Percentiles rank a stretch among this genome's conserved stretches.
Conservation (phyloP, 2,888 invertebrate genomes). For the Morpho achilles region DNA sequence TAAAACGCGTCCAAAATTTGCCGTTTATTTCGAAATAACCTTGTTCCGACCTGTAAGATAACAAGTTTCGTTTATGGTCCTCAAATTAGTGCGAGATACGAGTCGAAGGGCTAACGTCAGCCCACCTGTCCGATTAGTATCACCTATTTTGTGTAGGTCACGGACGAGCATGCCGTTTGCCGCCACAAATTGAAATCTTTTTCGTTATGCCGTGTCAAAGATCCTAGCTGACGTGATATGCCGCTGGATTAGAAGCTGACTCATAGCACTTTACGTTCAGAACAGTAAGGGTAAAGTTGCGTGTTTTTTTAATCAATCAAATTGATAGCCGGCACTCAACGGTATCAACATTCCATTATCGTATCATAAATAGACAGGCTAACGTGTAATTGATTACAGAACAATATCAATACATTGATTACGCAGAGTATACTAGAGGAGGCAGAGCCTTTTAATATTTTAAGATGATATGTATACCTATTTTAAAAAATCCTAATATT, state of each 20-base stretch:
- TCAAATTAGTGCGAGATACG: constrained; percentile 31
- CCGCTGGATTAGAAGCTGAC: constrained; percentile 63
- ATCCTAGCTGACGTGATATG: constrained; percentile 61
- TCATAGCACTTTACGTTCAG: constrained; percentile 41
- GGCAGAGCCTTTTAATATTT: too few species aligned
- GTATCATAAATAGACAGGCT: constrained; percentile 49
- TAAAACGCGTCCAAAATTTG: too few species aligned
- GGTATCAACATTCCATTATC: constrained; percentile 60
- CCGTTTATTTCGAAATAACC: neutral
- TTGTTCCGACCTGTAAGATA: neutral
- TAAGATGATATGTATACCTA: too few species aligned
- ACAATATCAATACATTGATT: constrained; percentile 38
- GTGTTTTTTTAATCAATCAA: constrained; percentile 64
- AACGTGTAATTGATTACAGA: constrained; percentile 66
- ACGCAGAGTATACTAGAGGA: too few species aligned
- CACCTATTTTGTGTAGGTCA: constrained; percentile 69
- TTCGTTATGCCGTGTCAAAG: constrained; percentile 70
- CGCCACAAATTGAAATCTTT: constrained; percentile 68
- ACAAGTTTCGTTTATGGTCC: constrained; percentile 16
- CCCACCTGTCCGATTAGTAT: constrained; percentile 76
- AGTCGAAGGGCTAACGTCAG: constrained; percentile 47
- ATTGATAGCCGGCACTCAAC: constrained; percentile 60
- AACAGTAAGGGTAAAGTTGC: constrained; percentile 37
- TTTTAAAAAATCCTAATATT: too few species aligned
- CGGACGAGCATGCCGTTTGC: constrained; percentile 53